These are phyloP conservation scores for Parochlus steinenii DNA, from an alignment of 2,888 invertebrate species.

Conservation along the genomic window DNA sequence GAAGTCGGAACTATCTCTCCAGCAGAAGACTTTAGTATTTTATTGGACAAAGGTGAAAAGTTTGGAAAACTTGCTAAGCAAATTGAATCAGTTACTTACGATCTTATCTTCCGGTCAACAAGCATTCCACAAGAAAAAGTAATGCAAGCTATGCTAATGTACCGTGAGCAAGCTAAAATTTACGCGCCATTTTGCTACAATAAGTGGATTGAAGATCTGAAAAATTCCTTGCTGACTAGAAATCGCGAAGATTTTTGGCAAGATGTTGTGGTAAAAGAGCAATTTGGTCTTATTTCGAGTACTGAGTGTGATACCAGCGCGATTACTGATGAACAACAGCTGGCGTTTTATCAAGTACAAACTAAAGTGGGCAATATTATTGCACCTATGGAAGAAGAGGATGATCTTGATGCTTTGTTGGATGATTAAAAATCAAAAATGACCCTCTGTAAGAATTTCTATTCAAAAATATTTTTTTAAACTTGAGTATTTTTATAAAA, in stretches of 20 bases:
- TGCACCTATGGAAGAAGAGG: neutral
- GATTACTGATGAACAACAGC: constrained; percentile 7
- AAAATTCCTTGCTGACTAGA: constrained; percentile 7
- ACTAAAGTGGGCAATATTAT: neutral
- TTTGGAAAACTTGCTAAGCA: constrained; percentile 22
- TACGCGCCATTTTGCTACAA: constrained; percentile 12
- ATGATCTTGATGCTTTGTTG: constrained; percentile 6
- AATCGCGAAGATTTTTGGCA: constrained; percentile 11
- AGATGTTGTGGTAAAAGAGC: constrained; percentile 7
- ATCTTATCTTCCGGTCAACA: constrained; percentile 21
- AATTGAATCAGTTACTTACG: constrained; percentile 22
- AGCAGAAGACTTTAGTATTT: constrained; percentile 37
- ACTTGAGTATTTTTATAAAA: too few species aligned
- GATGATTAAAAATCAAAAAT: constrained; percentile 1
- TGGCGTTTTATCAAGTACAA: constrained; percentile 10
- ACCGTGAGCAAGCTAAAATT: constrained; percentile 17
- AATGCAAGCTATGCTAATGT: constrained; percentile 19
- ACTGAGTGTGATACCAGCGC: constrained; percentile 11
- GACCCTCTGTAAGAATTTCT: too few species aligned
- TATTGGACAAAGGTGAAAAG: constrained; percentile 29
- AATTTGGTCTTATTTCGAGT: constrained; percentile 12
- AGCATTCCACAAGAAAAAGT: constrained; percentile 20
- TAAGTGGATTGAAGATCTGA: constrained; percentile 12
- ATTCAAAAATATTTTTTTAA: too few species aligned
- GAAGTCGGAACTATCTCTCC: constrained; percentile 43